phyloP scores from a whole-genome alignment of 2,888 invertebrate genomes.

The Tribolium freemani region DNA sequence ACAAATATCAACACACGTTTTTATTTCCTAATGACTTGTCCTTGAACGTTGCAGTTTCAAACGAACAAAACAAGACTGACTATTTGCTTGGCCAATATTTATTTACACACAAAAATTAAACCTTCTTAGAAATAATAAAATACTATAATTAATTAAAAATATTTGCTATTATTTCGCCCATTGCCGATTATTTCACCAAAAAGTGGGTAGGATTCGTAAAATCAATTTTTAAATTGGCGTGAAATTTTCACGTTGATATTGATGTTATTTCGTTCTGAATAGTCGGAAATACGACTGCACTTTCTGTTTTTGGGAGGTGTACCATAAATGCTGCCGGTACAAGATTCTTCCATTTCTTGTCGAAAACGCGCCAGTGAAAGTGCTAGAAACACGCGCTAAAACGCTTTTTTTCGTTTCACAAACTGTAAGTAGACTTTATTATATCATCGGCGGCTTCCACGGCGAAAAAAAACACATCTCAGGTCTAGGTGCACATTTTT shows the following conservation, averaged over 20 bases:
- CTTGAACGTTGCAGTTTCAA: not conserved
- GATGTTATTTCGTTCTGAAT: not conserved
- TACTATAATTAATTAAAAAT: not conserved
- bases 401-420: not conserved
- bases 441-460: not conserved
- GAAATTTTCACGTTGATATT: not conserved
- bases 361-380: conserved; percentile 1
- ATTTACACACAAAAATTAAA: not conserved
- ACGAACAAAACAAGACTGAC: not conserved
- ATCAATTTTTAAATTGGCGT: not conserved
- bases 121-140: not conserved
- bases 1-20: not conserved
- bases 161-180: not conserved
- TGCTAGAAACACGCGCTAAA: not conserved
- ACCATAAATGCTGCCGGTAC: not conserved
- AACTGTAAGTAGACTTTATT: not conserved
- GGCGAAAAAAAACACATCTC: not conserved
- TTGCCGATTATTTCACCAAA: not conserved
- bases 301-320: not conserved
- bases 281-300: not conserved
- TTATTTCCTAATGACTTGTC: not conserved
- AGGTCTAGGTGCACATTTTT: no score
- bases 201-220: not conserved
- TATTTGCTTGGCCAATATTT: not conserved
- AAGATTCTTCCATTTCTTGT: conserved; percentile 1